Evolutionary conservation across 2,113 vertebrate genomes (phyloP).

Genomic region (Protobothrops mucrosquamatus): DNA sequence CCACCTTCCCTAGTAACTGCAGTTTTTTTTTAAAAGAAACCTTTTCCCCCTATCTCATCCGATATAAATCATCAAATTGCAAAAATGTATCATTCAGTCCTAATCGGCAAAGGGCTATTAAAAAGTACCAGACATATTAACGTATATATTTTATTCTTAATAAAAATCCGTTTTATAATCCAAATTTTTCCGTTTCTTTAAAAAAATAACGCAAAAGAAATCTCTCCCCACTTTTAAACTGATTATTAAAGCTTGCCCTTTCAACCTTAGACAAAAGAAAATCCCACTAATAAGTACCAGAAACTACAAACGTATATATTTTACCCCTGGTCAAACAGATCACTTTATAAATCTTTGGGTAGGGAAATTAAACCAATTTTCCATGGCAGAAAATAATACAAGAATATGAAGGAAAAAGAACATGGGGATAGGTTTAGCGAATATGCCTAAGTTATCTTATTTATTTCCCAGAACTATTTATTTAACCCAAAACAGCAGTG

Average conservation of each 20-base stretch:
- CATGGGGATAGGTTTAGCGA: not conserved
- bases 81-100: too few species aligned
- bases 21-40: too few species aligned
- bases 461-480: not conserved
- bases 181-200: not conserved
- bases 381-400: constrained; percentile 26
- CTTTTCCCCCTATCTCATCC: too few species aligned
- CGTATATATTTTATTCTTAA: not conserved
- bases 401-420: not conserved
- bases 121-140: not conserved
- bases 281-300: not conserved
- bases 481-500: not conserved
- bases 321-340: not conserved
- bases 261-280: not conserved
- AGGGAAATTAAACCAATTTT: constrained; percentile 44
- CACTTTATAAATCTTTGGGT: constrained; percentile 2
- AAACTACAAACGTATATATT: not conserved
- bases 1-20: too few species aligned
- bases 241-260: not conserved
- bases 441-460: not conserved
- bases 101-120: not conserved
- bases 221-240: not conserved
- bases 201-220: not conserved
- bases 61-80: too few species aligned
- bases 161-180: not conserved